These are phyloP conservation scores for Alethe diademata DNA, from an alignment of 2,113 vertebrate species.

Conservation along the genomic window DNA sequence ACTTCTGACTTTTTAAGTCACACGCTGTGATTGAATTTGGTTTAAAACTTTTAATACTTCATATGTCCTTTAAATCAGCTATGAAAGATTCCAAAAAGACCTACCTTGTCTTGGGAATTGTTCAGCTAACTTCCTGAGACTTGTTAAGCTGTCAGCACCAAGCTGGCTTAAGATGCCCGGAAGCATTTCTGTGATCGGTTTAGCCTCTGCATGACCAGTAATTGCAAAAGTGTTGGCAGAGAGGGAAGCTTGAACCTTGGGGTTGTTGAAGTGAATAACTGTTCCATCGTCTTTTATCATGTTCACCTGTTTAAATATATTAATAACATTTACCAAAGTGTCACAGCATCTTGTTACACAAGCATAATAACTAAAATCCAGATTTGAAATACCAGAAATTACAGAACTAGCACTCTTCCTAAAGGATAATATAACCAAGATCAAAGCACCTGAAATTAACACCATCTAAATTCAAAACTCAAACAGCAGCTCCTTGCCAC, in stretches of 20 bases:
- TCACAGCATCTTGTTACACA: not conserved
- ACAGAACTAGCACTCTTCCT: not conserved
- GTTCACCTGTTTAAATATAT: conserved; percentile 85
- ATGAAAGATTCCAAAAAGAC: not conserved
- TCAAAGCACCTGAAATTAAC: not conserved
- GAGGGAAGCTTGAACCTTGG: conserved; percentile 97
- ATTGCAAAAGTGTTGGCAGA: conserved; percentile 98
- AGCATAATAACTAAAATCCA: not conserved
- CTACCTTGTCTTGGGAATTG: conserved; percentile 96
- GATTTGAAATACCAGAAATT: not conserved
- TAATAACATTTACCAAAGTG: not conserved
- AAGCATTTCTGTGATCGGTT: conserved; percentile 99
- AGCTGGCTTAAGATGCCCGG: conserved; percentile 98
- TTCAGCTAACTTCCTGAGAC: conserved; percentile 95
- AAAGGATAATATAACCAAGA: not conserved
- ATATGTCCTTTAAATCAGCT: not conserved
- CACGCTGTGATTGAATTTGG: not conserved
- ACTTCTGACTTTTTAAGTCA: not conserved
- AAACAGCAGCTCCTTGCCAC: not conserved
- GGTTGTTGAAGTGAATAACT: conserved; percentile 99
- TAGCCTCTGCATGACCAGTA: conserved; percentile 95
- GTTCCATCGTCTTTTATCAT: conserved; percentile 99
- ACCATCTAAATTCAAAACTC: not conserved
- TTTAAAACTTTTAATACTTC: not conserved
- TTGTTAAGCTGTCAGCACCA: conserved; percentile 96